phyloP scores from a whole-genome alignment of 2,113 vertebrate genomes.

The Puffinus mauretanicus region DNA sequence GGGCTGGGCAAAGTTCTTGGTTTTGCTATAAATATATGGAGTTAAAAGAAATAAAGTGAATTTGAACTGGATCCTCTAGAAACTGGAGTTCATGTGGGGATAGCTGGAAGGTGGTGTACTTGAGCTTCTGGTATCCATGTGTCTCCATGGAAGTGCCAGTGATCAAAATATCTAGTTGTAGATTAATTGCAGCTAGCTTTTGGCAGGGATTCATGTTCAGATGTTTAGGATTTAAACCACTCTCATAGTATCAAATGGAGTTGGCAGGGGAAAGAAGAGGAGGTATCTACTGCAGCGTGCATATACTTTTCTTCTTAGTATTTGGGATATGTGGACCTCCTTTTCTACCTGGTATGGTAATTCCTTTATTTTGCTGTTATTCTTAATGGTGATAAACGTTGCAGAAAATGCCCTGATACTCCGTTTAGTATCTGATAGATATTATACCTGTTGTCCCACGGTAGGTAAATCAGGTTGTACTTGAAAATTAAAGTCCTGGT shows the following conservation, averaged over 20 bases:
- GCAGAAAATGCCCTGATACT: neutral
- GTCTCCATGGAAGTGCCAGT: neutral
- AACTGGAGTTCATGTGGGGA: neutral
- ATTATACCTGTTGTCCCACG: neutral
- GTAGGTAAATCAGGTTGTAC: neutral
- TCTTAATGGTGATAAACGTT: neutral
- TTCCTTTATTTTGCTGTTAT: neutral
- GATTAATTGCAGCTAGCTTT: slow-evolving; percentile 11
- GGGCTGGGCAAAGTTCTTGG: neutral
- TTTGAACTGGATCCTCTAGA: neutral
- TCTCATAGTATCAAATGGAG: neutral
- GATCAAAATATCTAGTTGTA: slow-evolving; percentile 12
- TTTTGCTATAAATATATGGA: neutral
- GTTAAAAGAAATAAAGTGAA: neutral
- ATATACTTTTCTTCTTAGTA: neutral
- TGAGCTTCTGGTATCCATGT: neutral
- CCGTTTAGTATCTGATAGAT: neutral
- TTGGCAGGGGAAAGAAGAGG: neutral
- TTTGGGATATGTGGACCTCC: neutral
- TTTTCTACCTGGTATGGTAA: neutral
- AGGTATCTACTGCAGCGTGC: neutral
- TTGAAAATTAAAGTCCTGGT: neutral
- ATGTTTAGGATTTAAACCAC: neutral
- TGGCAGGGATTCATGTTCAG: neutral
- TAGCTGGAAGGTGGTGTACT: neutral